Conservation (phyloP, 2,888 invertebrate species). For the Tromatobia lineatoria region DNA sequence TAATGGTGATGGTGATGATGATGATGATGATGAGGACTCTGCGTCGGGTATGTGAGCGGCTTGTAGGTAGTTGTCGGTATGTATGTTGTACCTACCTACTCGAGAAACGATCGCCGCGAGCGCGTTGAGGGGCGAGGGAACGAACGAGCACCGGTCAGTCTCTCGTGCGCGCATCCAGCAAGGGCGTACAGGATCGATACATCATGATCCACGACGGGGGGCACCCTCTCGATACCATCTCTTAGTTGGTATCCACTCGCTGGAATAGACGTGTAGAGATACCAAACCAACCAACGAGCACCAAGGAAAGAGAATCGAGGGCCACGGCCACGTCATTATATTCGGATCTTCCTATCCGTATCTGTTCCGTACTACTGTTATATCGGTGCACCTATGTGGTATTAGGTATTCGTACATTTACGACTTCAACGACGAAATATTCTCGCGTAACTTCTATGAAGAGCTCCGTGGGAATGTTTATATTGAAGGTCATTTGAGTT, state of each 20-base stretch:
- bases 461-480: neutral
- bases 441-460: neutral
- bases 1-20: conserved; percentile 35
- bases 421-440: conserved; percentile 8
- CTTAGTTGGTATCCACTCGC: conserved; percentile 75
- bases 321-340: conserved; percentile 65
- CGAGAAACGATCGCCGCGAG: conserved; percentile 45
- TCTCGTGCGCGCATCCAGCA: conserved; percentile 73
- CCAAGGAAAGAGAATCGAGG: conserved; percentile 41
- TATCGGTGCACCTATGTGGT: neutral
- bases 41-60: conserved; percentile 27
- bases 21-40: conserved; percentile 41
- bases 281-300: conserved; percentile 68
- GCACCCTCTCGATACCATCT: conserved; percentile 79
- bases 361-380: conserved; percentile 34
- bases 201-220: conserved; percentile 83
- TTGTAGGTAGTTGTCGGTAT: conserved; percentile 53
- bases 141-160: conserved; percentile 63
- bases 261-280: conserved; percentile 78
- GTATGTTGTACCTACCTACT: conserved; percentile 42
- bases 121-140: conserved; percentile 77
- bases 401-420: neutral
- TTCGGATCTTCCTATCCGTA: conserved; percentile 61
- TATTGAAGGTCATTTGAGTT: neutral
- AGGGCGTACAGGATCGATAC: conserved; percentile 83